Conservation (phyloP, 2,113 vertebrate species). For the Crotalus horridus region DNA sequence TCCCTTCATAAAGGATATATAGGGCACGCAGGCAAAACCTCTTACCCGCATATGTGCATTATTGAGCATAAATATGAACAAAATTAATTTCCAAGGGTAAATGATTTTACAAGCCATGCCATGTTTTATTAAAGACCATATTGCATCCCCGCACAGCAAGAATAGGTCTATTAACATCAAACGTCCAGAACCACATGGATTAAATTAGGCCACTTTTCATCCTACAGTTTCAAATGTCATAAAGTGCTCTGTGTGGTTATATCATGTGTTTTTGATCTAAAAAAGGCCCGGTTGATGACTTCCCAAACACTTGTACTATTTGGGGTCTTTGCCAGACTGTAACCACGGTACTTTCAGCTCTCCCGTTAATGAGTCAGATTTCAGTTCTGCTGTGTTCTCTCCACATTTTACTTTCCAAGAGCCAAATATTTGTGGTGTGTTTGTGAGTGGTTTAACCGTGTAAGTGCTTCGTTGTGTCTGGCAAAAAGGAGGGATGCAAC, state of each 20-base stretch:
- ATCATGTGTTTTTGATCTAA: slow-evolving; percentile 67
- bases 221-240: slow-evolving; percentile 85
- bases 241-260: slow-evolving; percentile 71
- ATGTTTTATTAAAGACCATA: slow-evolving; percentile 64
- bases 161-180: slow-evolving; percentile 72
- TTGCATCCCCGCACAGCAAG: slow-evolving; percentile 59
- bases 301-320: slow-evolving; percentile 60
- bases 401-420: slow-evolving; percentile 61
- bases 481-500: slow-evolving; percentile 36
- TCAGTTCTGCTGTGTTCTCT: slow-evolving; percentile 51
- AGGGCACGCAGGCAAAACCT: slow-evolving; percentile 46
- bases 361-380: slow-evolving; percentile 61
- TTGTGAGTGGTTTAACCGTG: slow-evolving; percentile 58
- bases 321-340: slow-evolving; percentile 56
- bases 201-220: slow-evolving; percentile 80
- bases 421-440: slow-evolving; percentile 68
- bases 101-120: slow-evolving; percentile 52
- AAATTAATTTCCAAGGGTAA: slow-evolving; percentile 65
- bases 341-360: slow-evolving; percentile 57
- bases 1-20: slow-evolving; percentile 45
- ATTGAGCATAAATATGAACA: slow-evolving; percentile 64
- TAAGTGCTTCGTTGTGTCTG: slow-evolving; percentile 42
- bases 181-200: slow-evolving; percentile 74
- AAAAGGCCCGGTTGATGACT: slow-evolving; percentile 60
- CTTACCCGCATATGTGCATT: slow-evolving; percentile 55